Base-by-base conservation (phyloP, 2,888 invertebrate species). In the Diachrysia chrysitis region DNA sequence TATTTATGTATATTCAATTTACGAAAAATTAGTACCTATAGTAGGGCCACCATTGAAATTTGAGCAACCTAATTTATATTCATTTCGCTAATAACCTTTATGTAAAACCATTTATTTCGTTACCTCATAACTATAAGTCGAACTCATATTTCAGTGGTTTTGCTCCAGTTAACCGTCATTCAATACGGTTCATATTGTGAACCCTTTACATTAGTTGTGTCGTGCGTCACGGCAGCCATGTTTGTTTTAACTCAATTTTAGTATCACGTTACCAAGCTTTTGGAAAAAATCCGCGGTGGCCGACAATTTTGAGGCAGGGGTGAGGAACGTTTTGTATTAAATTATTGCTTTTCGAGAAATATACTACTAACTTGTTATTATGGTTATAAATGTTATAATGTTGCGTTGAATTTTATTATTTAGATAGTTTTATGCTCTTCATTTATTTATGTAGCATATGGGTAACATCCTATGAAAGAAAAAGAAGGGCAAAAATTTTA, bases 161-260 rank as follows among this genome's bases (percentile, higher is more conserved):
- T 61, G 63, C 66, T 76, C 68, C 54, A 59, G 71, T 75, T 67
- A 66, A 60, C 61, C 29, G 82, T 72, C 54, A 65, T 65, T 71
- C 25, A 75, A 78, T 79, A 79, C 69, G 69, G 63, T 69, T 67
- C 73, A 81, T 86, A 85, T 85, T 82, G 85, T 83, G 85, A 90
- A 87, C 88, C 90, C 90, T 89, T 91, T 89, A 82, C 79, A 82
- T 68, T 68, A 68, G 63, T 48, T 82, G 77, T 85, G n/a, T 82
- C 81, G 83, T 85, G 83, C 87, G 88, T 87, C 85, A 76, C 83
- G 77, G 80, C 79, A 71, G 75, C 65, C 57, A 42, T 92, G 90
- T 93, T 93, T 92, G 87, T 92, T 91, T 92, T 90, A 92, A 92
- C 88, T 93, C 89, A 87, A 91, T 93, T 93, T 93, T 91, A 92